Evolutionary conservation across 2,888 invertebrate genomes (phyloP), one percentile per base, ranked within the genome.

Genomic region (Scaptomyza tumidula): DNA sequence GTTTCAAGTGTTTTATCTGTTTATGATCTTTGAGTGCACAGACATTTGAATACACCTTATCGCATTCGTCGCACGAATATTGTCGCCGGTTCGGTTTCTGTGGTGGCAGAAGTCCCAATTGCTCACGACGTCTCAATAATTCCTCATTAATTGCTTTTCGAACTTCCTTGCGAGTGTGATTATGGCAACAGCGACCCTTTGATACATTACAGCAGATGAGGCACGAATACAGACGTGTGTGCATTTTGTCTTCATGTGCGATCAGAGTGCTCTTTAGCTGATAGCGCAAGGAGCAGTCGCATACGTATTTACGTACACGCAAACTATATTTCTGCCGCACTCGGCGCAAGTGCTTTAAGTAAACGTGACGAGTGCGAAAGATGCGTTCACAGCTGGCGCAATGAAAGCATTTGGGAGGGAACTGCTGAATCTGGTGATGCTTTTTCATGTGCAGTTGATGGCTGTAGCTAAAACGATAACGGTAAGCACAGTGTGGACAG

Each of bases 391-490:
- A 76, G 3, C 27, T 65, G 31, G 16, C 7, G 19, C 76, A 76
- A 1, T 50, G 9, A 44, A 58, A 58, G 0, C 39, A 24, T 0
- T 9, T n/a, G 1, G 4, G n/a, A 13, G 4, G 13, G 14, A 7
- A 9, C 31, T 27, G 14, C 37, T 1, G 16, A 7, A 0, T 13
- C 2, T 1, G 0, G 6, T n/a, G 44, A 0, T 55, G 49, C 27
- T 24, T 52, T 3, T 11, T 29, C 41, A 31, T 53, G 19, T 75
- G 80, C 13, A 75, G 43, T 43, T 79, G 75, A 46, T 75, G 71
- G 29, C 75, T 79, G 14, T 48, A 69, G 24, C 71, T 27, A 31
- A 46, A 43, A 0, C 1, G 16, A 14, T 80, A 76, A 7, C 39
- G 10, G 6, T 43, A 11, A 0, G 19, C 11, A 14, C 81, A 76